phyloP scores from a whole-genome alignment of 2,113 vertebrate genomes.

The Oceanites oceanicus region DNA sequence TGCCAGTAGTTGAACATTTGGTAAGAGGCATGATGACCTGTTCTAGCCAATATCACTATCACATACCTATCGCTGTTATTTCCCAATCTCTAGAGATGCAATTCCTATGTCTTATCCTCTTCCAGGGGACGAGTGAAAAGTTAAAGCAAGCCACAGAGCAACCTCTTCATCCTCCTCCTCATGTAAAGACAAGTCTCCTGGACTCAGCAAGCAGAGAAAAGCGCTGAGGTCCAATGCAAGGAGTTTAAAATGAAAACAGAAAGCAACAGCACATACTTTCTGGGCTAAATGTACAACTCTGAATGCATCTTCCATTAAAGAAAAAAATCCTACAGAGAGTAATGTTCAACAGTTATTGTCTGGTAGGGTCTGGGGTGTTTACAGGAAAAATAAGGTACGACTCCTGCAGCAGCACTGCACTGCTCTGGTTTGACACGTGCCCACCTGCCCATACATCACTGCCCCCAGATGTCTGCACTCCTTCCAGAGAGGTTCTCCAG shows the following conservation, averaged over 20 bases:
- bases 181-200: not conserved
- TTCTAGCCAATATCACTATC: not conserved
- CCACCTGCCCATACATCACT: not conserved
- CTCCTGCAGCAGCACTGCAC: not conserved
- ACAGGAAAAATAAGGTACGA: not conserved
- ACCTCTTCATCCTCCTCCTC: not conserved
- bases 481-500: not conserved
- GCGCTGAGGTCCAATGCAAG: not conserved
- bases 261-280: not conserved
- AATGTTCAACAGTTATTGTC: not conserved
- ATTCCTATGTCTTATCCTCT: not conserved
- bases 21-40: not conserved
- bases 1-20: not conserved
- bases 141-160: not conserved
- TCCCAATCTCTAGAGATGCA: not conserved
- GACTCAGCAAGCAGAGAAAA: not conserved
- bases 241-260: not conserved
- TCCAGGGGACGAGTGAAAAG: not conserved
- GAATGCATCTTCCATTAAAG: not conserved
- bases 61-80: not conserved
- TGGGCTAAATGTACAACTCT: not conserved
- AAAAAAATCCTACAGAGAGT: not conserved
- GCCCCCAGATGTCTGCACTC: not conserved
- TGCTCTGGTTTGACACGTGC: not conserved
- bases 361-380: not conserved